Conservation (phyloP, 2,113 vertebrate genomes). For the Hyperopisus bebe region DNA sequence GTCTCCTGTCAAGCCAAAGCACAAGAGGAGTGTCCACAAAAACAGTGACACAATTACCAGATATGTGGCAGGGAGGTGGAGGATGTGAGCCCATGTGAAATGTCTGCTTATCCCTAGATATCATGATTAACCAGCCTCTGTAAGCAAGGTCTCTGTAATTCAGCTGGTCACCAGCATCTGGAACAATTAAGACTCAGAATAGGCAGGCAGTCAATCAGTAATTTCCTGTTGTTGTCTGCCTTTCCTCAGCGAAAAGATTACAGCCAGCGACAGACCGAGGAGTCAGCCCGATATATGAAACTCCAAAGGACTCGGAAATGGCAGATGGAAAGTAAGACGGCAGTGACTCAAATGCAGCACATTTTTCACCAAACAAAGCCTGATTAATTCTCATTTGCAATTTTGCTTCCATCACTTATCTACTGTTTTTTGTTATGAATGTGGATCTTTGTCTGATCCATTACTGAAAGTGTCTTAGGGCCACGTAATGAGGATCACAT, state of each 20-base stretch:
- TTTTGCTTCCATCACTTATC: background rate
- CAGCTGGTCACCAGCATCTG: constrained; percentile 9
- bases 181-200: background rate
- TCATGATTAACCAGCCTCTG: background rate
- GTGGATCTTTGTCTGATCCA: background rate
- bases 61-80: background rate
- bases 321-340: background rate
- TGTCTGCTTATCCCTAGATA: background rate
- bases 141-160: constrained; percentile 2
- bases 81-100: background rate
- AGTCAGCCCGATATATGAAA: background rate
- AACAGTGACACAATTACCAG: background rate
- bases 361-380: background rate
- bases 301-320: background rate
- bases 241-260: constrained; percentile 19
- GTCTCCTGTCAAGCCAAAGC: background rate
- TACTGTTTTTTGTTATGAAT: background rate
- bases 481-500: background rate
- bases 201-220: constrained; percentile 8
- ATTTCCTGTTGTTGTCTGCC: constrained; percentile 20
- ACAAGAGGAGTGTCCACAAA: background rate
- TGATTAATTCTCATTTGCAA: background rate
- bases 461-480: background rate
- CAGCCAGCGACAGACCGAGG: background rate
- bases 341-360: background rate